Conservation (phyloP, 2,113 vertebrate genomes). For the Sakesphorus luctuosus region DNA sequence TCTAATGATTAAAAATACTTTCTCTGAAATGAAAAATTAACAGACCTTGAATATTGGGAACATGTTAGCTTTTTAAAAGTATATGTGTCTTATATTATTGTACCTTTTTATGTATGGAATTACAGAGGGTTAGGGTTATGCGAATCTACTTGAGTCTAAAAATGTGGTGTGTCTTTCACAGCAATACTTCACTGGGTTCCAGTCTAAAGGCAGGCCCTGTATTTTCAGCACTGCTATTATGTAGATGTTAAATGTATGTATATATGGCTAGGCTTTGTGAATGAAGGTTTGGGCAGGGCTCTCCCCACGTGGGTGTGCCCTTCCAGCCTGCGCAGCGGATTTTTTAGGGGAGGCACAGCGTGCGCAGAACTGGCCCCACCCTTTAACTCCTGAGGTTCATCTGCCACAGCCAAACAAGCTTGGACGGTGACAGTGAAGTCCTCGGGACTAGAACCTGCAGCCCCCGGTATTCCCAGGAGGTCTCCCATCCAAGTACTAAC, state of each 20-base stretch:
- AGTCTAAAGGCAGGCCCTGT: not conserved
- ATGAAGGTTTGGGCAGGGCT: too few relatives aligned
- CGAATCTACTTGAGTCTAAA: not conserved
- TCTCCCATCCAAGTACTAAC: too few relatives aligned
- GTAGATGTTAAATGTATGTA: not conserved
- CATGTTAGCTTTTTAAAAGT: not conserved
- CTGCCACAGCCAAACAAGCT: too few relatives aligned
- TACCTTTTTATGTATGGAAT: not conserved
- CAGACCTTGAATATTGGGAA: not conserved
- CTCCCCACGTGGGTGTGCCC: too few relatives aligned
- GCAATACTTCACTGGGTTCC: not conserved
- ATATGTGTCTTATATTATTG: not conserved
- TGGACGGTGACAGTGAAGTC: too few relatives aligned
- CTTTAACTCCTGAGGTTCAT: too few relatives aligned
- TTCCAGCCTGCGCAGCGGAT: too few relatives aligned
- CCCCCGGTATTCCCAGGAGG: too few relatives aligned
- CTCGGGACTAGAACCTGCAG: too few relatives aligned
- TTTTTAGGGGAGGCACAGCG: too few relatives aligned
- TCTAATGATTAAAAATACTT: constrained; percentile 18
- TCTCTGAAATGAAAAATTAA: not conserved
- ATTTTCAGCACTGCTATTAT: not conserved
- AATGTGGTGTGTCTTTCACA: not conserved
- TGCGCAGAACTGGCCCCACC: too few relatives aligned
- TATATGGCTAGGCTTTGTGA: too few relatives aligned
- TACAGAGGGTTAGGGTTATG: not conserved